Conservation (phyloP, 2,797 vertebrate species). For the Acrossocheilus wenchowensis region DNA sequence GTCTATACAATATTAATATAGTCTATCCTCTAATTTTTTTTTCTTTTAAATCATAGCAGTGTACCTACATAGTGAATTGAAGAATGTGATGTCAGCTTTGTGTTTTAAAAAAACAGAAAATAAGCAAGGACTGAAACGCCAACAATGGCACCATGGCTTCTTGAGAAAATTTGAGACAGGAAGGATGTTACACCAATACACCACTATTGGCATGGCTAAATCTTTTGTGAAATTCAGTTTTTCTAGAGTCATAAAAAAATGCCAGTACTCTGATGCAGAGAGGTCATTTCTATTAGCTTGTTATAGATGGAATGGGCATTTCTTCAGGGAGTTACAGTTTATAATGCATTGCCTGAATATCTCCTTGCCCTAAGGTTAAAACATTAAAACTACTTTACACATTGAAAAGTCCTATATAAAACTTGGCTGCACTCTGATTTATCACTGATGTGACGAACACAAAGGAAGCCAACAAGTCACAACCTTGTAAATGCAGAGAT, state of each 20-base stretch:
- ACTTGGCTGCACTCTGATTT: slow-evolving; percentile 24
- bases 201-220: not conserved
- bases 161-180: not conserved
- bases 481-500: slow-evolving; percentile 39
- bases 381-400: slow-evolving; percentile 31
- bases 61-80: not conserved
- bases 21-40: too few relatives aligned
- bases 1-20: too few relatives aligned
- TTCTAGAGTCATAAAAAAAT: not conserved
- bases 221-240: slow-evolving; percentile 11
- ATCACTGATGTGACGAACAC: slow-evolving; percentile 39
- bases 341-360: not conserved
- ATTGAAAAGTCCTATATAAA: slow-evolving; percentile 48
- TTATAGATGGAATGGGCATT: not conserved
- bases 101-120: not conserved
- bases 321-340: not conserved
- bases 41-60: too few relatives aligned
- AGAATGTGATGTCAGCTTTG: not conserved
- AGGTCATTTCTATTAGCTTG: slow-evolving; percentile 1
- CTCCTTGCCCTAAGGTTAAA: slow-evolving; percentile 29
- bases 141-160: not conserved
- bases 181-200: not conserved
- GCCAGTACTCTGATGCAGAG: not conserved
- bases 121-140: not conserved
- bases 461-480: not conserved